Base-by-base conservation (phyloP, 2,797 vertebrate species). In the Huso huso region DNA sequence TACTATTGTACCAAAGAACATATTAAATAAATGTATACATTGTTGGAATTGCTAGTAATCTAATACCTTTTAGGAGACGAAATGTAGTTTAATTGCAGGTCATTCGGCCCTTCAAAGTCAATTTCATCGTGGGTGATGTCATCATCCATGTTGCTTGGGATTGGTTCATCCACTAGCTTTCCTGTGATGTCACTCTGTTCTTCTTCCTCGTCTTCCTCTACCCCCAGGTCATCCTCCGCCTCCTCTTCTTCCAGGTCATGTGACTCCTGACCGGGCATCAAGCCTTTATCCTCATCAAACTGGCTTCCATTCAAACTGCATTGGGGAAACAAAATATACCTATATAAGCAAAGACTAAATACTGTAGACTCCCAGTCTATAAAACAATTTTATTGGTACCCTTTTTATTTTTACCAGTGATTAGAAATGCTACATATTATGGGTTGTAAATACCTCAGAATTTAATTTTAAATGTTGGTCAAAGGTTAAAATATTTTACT, bases 201-300 rank as follows among this genome's bases (percentile, higher is more conserved):
- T 73, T 90, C 94, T 63, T 86, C 92, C 1, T 95, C 94, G 62
- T 97, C 94, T 78, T 96, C 96, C 10, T 96, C 94, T 64, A 91
- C 88, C 67, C 92, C 86, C 2, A 93, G 88, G 68, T 97, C 95
- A 73, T 97, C 95, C 53, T 85, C 93, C 70, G 90, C 93, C 76
- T 97, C 95, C 73, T 91, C 90, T 0, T 98, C 95, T 71, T 97
- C 94, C 78, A 94, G 75, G 76, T 95, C 88, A 72, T 80, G 92
- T 0, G 95, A 92, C 74, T 84, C 92, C 15, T 82, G 93, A 77
- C 87, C 83, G 67, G 85, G 76, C 81, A 91, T 83, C 77, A 92
- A 83, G 37, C 84, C 77, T 82, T 97, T 99, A 72, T 95, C 93
- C 61, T 94, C 93, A 74, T 94, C 93, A 77, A 94, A 93, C 53